phyloP scores from a whole-genome alignment of 2,888 invertebrate genomes.

The Polydrusus tereticollis region DNA sequence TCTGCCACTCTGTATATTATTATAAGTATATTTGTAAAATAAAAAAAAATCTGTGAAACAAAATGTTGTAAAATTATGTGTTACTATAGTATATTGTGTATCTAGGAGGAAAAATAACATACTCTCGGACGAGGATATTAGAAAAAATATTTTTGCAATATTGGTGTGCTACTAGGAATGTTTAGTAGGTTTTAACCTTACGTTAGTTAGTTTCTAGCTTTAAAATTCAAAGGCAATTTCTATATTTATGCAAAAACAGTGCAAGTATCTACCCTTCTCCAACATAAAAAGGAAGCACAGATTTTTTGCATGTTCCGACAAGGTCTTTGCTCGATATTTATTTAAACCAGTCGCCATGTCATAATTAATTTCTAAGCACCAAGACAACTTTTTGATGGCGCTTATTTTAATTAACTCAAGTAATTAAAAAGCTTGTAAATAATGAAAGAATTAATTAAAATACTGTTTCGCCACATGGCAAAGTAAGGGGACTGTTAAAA shows the following conservation, averaged over 20 bases:
- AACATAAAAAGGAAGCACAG: neutral
- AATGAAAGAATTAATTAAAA: constrained; percentile 45
- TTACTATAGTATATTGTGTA: too few species aligned
- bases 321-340: constrained; percentile 24
- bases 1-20: too few species aligned
- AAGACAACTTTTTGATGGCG: constrained; percentile 44
- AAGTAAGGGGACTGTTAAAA: constrained; percentile 15
- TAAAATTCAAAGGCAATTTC: neutral
- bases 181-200: too few species aligned
- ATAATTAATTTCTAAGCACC: constrained; percentile 43
- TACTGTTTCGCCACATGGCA: constrained; percentile 38
- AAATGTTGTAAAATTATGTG: too few species aligned
- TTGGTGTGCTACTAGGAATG: too few species aligned
- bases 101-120: too few species aligned
- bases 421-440: constrained; percentile 46
- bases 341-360: constrained; percentile 32
- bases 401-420: constrained; percentile 44
- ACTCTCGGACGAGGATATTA: too few species aligned
- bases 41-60: too few species aligned
- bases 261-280: neutral
- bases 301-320: constrained; percentile 24
- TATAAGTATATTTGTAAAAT: too few species aligned
- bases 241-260: neutral
- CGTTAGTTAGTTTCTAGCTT: neutral
- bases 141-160: too few species aligned